Percentiles rank a stretch among this genome's conserved stretches.
Evolutionary conservation across 2,888 invertebrate genomes (phyloP).

Genomic region (Mayetiola destructor): DNA sequence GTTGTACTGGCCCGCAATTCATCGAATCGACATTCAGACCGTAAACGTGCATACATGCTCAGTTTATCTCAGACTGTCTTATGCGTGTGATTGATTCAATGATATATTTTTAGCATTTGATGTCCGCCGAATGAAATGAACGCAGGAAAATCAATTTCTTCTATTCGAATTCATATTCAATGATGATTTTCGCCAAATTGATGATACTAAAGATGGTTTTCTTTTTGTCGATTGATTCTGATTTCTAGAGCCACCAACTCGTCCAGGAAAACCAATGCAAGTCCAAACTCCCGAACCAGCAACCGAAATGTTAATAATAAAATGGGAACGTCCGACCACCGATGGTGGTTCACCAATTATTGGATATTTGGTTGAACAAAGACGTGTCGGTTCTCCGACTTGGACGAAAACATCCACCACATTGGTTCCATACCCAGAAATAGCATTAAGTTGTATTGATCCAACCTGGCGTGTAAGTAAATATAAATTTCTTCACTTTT

Average conservation of each 20-base stretch:
- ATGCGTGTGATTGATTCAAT: not conserved
- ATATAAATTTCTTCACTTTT: too few relatives aligned
- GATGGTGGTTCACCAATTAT: constrained; percentile 80
- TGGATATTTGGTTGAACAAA: constrained; percentile 69
- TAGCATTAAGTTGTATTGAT: constrained; percentile 65
- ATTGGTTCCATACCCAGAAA: constrained; percentile 54
- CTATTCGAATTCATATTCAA: not conserved
- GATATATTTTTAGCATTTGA: constrained; percentile 3
- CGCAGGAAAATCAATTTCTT: not conserved
- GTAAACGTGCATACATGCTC: not conserved
- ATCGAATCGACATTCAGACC: not conserved
- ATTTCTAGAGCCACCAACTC: constrained; percentile 57
- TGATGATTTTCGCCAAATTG: too few relatives aligned
- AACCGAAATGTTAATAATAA: constrained; percentile 67
- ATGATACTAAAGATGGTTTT: too few relatives aligned
- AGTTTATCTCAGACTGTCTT: too few relatives aligned
- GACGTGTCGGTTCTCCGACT: constrained; percentile 57
- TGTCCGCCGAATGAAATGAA: not conserved
- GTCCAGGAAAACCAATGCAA: constrained; percentile 71
- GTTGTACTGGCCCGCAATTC: not conserved
- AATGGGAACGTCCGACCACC: constrained; percentile 65
- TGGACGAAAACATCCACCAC: constrained; percentile 71
- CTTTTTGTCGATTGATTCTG: constrained; percentile 16
- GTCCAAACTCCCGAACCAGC: constrained; percentile 53
- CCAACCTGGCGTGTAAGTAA: constrained; percentile 79